Evolutionary conservation across 2,113 vertebrate genomes (phyloP), one percentile per base, ranked within the genome.

Genomic region (Archilochus colubris): DNA sequence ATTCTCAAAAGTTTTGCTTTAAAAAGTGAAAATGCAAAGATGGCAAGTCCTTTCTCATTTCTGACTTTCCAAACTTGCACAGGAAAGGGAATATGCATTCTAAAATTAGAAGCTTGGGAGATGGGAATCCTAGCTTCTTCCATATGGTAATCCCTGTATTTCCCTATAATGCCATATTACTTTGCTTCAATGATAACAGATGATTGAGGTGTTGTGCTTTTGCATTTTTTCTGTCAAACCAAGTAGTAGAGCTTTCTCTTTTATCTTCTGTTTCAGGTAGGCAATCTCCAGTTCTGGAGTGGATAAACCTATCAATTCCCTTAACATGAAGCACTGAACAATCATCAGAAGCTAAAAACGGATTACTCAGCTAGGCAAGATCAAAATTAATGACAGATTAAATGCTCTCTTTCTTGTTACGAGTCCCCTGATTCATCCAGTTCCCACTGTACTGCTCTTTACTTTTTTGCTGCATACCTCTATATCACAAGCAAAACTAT

Each of bases 381-480:
- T 77, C 55, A 91, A 93, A 94, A 92, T 48, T 77, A 89, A 67
- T 50, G 72, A 77, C 79, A 96, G 68, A 88, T 83, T 14, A 88
- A 89, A 88, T 2, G 3, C 36, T 40, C 21, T 38, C 38, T 76
- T 44, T 64, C 88, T 81, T 88, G 33, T 89, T 94, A 92, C 59
- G 82, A 82, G 59, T 70, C 75, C 59, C 85, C 57, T 91, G 93
- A 95, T 72, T 94, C 91, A 97, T 53, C 48, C 68, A 74, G 2
- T 88, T 94, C 72, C 51, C 48, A 67, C 72, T 61, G 25, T 53
- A 78, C 7, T 2, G 0, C 24, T 80, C 46, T 74, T 43, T 76
- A 48, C 66, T 27, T 30, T 91, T 87, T 91, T 82, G 46, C 58
- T 66, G 58, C 51, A 14, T 89, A 43, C 13, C 25, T 62, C 70